Percentiles rank a stretch among this genome's conserved stretches.
These are phyloP conservation scores for Chelon auratus DNA, from an alignment of 2,797 vertebrate genomes.

Conservation along the genomic window DNA sequence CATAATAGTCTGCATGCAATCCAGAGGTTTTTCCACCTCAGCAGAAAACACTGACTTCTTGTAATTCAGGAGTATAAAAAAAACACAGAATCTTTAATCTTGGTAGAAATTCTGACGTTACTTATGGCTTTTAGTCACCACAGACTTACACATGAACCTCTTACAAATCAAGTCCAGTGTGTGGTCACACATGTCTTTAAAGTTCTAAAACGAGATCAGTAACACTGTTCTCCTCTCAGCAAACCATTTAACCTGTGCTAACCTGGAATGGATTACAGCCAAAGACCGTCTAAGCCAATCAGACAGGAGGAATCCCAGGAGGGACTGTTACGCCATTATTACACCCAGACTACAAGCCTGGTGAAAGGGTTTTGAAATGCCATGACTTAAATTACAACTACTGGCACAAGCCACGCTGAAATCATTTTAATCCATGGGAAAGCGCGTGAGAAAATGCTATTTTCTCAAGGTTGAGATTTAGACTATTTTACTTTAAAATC, in stretches of 20 bases:
- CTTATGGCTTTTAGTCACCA: slow-evolving; percentile 40
- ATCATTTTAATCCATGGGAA: not conserved
- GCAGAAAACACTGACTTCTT: slow-evolving; percentile 56
- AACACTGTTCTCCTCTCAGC: slow-evolving; percentile 61
- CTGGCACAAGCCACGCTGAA: not conserved
- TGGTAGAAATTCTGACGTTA: slow-evolving; percentile 43
- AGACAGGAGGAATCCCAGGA: slow-evolving; percentile 21
- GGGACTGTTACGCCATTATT: not conserved
- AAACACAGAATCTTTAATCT: slow-evolving; percentile 64
- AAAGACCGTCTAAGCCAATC: slow-evolving; percentile 50
- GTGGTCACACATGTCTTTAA: slow-evolving; percentile 59
- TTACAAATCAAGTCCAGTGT: slow-evolving; percentile 54
- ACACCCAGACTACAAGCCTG: not conserved
- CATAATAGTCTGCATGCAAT: slow-evolving; percentile 40
- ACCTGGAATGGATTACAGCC: slow-evolving; percentile 53
- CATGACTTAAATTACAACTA: not conserved
- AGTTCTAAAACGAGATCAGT: slow-evolving; percentile 65
- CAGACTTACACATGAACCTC: slow-evolving; percentile 34
- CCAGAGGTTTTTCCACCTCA: slow-evolving; percentile 41
- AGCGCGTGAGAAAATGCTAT: not conserved
- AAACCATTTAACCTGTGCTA: slow-evolving; percentile 54
- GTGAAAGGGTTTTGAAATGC: not conserved
- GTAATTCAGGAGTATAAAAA: slow-evolving; percentile 47
- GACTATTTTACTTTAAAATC: not conserved
- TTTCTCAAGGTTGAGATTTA: not conserved